phyloP scores from a whole-genome alignment of 2,797 vertebrate genomes.

The Eulemur albifrons region DNA sequence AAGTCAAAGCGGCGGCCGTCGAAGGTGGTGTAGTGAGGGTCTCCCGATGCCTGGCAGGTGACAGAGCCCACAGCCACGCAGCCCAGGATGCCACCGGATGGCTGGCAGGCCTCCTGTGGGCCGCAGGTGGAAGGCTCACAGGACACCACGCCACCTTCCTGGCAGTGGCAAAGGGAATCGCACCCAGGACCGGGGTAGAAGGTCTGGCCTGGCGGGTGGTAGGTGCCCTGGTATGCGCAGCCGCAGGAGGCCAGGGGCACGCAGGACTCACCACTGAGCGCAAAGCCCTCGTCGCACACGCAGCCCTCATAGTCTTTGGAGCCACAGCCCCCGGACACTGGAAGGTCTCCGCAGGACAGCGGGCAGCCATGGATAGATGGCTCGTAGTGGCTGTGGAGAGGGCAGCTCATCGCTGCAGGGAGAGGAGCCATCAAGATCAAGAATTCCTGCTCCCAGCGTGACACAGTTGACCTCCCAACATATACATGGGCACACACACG shows the following conservation, averaged over 20 bases:
- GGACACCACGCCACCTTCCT: constrained; percentile 56
- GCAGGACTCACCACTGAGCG: constrained; percentile 85
- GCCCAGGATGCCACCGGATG: constrained; percentile 81
- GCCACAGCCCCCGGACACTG: constrained; percentile 69
- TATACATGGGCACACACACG: neutral
- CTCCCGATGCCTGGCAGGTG: constrained; percentile 88
- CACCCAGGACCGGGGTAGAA: constrained; percentile 59
- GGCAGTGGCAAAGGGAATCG: constrained; percentile 83
- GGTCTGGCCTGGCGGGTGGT: constrained; percentile 67
- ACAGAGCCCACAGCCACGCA: constrained; percentile 84
- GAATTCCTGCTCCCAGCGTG: rapidly evolving
- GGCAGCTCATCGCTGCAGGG: constrained; percentile 84
- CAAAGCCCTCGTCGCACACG: constrained; percentile 86
- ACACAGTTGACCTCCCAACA: neutral
- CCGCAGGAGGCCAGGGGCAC: constrained; percentile 87
- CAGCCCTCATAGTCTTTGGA: constrained; percentile 85
- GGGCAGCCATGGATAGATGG: constrained; percentile 83
- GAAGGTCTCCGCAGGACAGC: constrained; percentile 83
- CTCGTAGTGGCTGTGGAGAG: constrained; percentile 88
- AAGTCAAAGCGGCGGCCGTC: constrained; percentile 86
- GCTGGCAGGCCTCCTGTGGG: constrained; percentile 82
- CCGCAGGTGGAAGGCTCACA: constrained; percentile 84
- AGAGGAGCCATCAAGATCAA: neutral
- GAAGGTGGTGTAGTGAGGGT: constrained; percentile 90
- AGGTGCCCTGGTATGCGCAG: constrained; percentile 83